Conservation (phyloP, 2,113 vertebrate species). For the Desmodus rotundus region DNA sequence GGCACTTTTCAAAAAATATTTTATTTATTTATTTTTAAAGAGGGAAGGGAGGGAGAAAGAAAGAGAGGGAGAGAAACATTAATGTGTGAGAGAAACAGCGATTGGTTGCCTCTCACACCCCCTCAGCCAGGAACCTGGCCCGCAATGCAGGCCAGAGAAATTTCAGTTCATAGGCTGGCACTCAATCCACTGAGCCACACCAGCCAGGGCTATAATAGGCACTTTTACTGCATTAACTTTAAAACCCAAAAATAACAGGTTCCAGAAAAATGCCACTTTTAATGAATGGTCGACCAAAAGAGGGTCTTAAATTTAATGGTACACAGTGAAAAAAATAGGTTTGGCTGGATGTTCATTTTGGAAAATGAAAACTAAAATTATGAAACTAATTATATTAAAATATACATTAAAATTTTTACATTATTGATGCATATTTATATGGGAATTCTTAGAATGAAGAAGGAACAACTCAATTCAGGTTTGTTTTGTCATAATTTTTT, state of each 20-base stretch:
- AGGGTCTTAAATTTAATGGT: background rate
- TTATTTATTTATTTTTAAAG: no score
- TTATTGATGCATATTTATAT: background rate
- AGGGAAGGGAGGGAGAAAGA: no score
- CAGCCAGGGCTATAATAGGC: background rate
- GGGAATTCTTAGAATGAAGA: background rate
- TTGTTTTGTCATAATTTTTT: background rate
- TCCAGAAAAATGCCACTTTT: background rate
- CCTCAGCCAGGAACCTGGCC: no score
- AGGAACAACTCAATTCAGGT: background rate
- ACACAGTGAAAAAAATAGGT: background rate
- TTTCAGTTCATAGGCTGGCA: no score
- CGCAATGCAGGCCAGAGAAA: no score
- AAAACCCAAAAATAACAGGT: background rate
- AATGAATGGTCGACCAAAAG: conserved; percentile 3
- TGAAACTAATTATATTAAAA: conserved; percentile 31
- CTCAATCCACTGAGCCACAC: no score
- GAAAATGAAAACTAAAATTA: conserved; percentile 1
- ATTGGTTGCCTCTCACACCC: no score
- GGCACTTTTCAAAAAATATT: background rate
- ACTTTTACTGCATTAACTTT: background rate
- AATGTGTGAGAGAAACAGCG: no score
- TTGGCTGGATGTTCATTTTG: background rate
- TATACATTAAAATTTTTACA: background rate
- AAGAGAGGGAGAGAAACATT: no score